Conservation (phyloP, 2,888 invertebrate species). For the Polylopha cassiicola region DNA sequence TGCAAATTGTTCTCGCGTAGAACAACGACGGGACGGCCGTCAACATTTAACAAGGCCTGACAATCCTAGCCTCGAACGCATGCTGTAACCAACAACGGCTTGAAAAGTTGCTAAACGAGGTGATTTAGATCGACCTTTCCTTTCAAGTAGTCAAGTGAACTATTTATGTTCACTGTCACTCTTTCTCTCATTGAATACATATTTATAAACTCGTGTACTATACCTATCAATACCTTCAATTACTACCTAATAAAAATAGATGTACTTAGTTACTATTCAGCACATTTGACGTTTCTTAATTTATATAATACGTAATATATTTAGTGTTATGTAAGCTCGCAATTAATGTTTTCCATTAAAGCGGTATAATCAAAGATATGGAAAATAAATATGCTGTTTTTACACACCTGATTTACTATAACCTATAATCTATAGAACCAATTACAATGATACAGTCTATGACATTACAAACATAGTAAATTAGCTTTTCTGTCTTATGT, state of each 20-base stretch:
- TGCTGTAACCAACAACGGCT: conserved; percentile 10
- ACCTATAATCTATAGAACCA: conserved; percentile 40
- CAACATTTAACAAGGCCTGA: conserved; percentile 41
- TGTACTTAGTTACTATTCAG: too few relatives aligned
- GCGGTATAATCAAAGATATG: conserved; percentile 48
- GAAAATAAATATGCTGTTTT: conserved; percentile 50
- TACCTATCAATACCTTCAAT: too few relatives aligned
- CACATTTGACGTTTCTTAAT: too few relatives aligned
- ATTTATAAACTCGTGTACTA: conserved; percentile 11
- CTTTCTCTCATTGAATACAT: conserved; percentile 10
- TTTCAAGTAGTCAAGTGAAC: conserved; percentile 6
- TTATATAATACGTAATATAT: too few relatives aligned
- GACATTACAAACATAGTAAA: conserved; percentile 23
- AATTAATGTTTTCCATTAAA: conserved; percentile 20
- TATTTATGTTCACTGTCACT: conserved; percentile 8
- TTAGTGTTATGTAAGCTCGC: background rate
- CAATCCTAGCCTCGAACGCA: conserved; percentile 13
- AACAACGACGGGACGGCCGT: conserved; percentile 34
- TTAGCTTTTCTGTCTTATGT: conserved; percentile 36
- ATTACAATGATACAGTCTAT: conserved; percentile 24
- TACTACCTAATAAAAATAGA: too few relatives aligned
- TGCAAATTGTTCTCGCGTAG: conserved; percentile 52
- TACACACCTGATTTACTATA: conserved; percentile 50
- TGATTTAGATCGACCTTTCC: conserved; percentile 20
- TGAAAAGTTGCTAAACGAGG: conserved; percentile 6